Evolutionary conservation across 2,113 vertebrate species (phyloP).

Genomic region (Garra rufa): DNA sequence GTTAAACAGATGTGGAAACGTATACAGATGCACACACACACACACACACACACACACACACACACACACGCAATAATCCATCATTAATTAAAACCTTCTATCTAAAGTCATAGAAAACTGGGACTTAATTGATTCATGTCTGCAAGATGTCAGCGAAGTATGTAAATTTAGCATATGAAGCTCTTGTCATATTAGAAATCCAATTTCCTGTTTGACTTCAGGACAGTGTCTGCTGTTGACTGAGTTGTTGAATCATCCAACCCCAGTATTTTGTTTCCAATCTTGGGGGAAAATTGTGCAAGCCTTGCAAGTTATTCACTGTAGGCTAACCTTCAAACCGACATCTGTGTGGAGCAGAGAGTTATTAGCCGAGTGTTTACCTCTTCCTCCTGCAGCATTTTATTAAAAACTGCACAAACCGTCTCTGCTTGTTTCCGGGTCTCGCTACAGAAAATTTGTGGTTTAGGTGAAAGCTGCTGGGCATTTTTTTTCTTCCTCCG

Average conservation of each 20-base stretch:
- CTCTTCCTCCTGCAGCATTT: conserved; percentile 10
- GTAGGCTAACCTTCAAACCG: conserved; percentile 2
- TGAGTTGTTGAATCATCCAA: neutral
- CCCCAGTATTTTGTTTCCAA: conserved; percentile 24
- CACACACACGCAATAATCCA: conserved; percentile 32
- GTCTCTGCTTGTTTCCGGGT: neutral
- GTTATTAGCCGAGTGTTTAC: neutral
- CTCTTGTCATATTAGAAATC: conserved; percentile 5
- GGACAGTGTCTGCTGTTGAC: neutral
- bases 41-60: too few relatives aligned
- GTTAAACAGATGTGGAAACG: conserved; percentile 52
- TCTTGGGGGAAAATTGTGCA: conserved; percentile 9
- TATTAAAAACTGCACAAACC: conserved; percentile 4
- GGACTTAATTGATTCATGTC: conserved; percentile 38
- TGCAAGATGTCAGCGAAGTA: conserved; percentile 40
- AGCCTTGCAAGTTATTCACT: conserved; percentile 5
- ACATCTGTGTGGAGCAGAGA: conserved; percentile 3
- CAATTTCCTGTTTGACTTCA: conserved; percentile 12
- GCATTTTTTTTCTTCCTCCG: conserved; percentile 5
- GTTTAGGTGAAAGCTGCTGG: conserved; percentile 11
- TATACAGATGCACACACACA: conserved; percentile 30
- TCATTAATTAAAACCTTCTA: conserved; percentile 31
- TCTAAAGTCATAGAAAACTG: conserved; percentile 4
- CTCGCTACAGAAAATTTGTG: conserved; percentile 5
- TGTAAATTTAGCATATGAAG: conserved; percentile 33